Evolutionary conservation across 2,797 vertebrate genomes (phyloP).

Genomic region (Geotrypetes seraphini): DNA sequence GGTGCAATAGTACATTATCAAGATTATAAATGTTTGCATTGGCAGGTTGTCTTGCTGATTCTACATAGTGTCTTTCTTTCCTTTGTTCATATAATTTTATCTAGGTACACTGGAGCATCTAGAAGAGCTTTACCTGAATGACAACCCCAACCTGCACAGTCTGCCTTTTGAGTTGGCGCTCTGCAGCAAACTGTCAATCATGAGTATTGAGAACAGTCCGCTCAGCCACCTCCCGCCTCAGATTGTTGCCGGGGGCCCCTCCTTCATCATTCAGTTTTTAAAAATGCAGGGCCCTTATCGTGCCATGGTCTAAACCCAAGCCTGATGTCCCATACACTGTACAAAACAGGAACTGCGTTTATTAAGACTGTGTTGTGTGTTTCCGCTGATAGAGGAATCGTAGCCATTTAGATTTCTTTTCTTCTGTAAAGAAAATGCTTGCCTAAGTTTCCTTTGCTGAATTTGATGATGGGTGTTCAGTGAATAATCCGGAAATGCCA

Average conservation of each 20-base stretch:
- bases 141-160: slow-evolving; percentile 96
- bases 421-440: slow-evolving; percentile 69
- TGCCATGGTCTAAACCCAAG: slow-evolving; percentile 91
- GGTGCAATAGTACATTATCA: no score
- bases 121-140: slow-evolving; percentile 98
- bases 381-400: slow-evolving; percentile 80
- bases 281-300: slow-evolving; percentile 99
- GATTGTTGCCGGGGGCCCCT: slow-evolving; percentile 96
- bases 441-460: slow-evolving; percentile 82
- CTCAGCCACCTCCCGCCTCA: slow-evolving; percentile 97
- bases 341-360: slow-evolving; percentile 71
- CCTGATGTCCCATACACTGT: slow-evolving; percentile 73
- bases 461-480: slow-evolving; percentile 67
- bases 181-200: slow-evolving; percentile 98
- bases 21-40: no score
- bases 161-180: slow-evolving; percentile 97
- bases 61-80: no score
- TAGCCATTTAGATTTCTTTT: slow-evolving; percentile 77
- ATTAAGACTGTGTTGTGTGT: slow-evolving; percentile 69
- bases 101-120: slow-evolving; percentile 98
- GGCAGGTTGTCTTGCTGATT: no score
- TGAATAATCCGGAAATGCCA: slow-evolving; percentile 73
- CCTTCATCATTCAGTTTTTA: slow-evolving; percentile 98
- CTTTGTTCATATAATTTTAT: no score
- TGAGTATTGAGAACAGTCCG: slow-evolving; percentile 99